A percentile compares a stretch with the other conserved stretches of the same genome.
Conservation (phyloP, 2,888 invertebrate genomes). For the Limenitis camilla region DNA sequence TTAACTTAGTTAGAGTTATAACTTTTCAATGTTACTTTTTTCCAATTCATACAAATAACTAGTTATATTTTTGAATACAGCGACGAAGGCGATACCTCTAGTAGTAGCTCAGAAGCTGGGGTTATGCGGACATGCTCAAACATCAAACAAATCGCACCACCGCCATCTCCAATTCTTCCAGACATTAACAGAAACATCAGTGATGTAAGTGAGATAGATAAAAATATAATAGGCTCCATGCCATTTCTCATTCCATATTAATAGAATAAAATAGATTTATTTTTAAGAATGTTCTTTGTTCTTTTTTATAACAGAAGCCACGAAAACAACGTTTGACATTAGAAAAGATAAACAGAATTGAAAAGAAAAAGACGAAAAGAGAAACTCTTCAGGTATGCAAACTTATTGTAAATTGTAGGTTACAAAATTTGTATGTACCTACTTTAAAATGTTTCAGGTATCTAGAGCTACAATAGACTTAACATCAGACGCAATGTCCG, state of each 20-base stretch:
- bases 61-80: constrained; percentile 54
- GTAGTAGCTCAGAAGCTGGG: constrained; percentile 80
- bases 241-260: neutral
- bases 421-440: too few species aligned
- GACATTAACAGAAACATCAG: constrained; percentile 47
- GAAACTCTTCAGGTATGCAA: constrained; percentile 73
- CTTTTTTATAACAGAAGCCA: constrained; percentile 43
- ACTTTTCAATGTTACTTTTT: neutral
- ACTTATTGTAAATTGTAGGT: too few species aligned
- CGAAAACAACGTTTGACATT: constrained; percentile 52
- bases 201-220: constrained; percentile 36
- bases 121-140: constrained; percentile 67
- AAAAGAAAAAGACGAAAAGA: constrained; percentile 64
- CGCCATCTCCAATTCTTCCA: constrained; percentile 79
- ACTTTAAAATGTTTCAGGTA: constrained; percentile 48
- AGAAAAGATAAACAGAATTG: constrained; percentile 61
- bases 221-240: too few species aligned
- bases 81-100: constrained; percentile 86
- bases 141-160: constrained; percentile 74
- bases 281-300: neutral
- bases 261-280: neutral
- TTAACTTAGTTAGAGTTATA: too few species aligned
- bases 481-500: constrained; percentile 80
- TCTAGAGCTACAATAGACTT: constrained; percentile 75
- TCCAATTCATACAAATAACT: too few species aligned